Percentiles rank a stretch among this genome's conserved stretches.
phyloP scores from a whole-genome alignment of 2,797 vertebrate genomes.

The Dendrocincla fuliginosa region DNA sequence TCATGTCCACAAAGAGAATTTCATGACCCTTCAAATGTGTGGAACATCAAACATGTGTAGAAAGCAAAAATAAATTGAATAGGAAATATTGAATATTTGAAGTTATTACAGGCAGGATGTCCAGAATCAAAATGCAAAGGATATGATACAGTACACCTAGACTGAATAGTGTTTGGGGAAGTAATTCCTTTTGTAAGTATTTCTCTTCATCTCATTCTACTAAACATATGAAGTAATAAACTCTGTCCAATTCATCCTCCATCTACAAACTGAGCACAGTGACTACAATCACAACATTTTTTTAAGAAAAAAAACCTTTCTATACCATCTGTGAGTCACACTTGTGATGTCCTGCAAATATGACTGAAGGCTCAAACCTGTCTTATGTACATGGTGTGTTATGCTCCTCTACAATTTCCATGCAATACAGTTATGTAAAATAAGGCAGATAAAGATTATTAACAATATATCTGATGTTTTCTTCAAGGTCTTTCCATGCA shows the following conservation, averaged over 20 bases:
- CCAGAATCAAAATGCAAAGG: not conserved
- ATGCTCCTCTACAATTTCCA: not conserved
- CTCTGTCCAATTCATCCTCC: not conserved
- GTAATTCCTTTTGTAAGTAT: not conserved
- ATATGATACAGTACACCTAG: fast-evolving
- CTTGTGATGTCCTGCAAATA: not conserved
- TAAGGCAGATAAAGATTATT: not conserved
- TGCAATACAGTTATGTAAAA: not conserved
- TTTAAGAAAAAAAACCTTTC: not conserved
- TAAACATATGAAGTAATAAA: not conserved
- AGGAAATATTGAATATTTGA: not conserved
- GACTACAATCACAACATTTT: not conserved
- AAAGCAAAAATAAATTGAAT: not conserved
- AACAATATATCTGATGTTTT: not conserved
- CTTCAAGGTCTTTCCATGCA: not conserved
- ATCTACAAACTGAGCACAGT: not conserved
- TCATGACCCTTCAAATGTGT: not conserved
- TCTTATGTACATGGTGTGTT: fast-evolving
- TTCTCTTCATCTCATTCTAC: not conserved
- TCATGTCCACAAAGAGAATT: not conserved
- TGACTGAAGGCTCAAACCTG: not conserved
- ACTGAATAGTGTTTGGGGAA: not conserved
- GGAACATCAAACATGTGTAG: not conserved
- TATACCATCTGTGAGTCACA: not conserved
- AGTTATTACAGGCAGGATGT: not conserved